phyloP scores from a whole-genome alignment of 2,113 vertebrate species.

The Dipodomys spectabilis region DNA sequence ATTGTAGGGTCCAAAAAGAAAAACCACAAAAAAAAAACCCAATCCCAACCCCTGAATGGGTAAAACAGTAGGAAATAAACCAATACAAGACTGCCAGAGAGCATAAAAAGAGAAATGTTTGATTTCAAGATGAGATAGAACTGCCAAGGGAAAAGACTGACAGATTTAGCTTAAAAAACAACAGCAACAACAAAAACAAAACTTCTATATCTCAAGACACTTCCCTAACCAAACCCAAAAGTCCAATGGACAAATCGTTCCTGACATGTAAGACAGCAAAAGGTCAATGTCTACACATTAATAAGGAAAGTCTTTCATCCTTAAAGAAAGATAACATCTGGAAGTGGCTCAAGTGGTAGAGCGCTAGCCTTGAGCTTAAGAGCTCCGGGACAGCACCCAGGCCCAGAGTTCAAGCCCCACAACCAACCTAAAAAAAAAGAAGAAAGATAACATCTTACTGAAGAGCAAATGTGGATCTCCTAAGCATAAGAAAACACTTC shows the following conservation, averaged over 20 bases:
- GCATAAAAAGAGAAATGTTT: neutral
- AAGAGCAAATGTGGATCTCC: neutral
- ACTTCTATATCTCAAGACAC: neutral
- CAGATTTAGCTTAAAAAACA: neutral
- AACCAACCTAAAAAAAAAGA: neutral
- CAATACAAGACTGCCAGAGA: neutral
- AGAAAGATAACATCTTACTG: neutral
- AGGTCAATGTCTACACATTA: neutral
- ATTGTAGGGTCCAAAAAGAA: neutral
- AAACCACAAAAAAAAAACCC: neutral
- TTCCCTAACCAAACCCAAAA: neutral
- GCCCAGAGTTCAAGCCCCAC: no score
- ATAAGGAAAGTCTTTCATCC: neutral
- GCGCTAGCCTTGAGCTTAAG: no score
- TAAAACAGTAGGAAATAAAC: slow-evolving; percentile 36
- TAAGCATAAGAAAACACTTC: neutral
- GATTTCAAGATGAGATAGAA: neutral
- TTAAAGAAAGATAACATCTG: neutral
- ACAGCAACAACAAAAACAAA: neutral
- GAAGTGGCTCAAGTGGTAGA: no score
- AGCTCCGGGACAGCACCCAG: no score
- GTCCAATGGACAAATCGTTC: neutral
- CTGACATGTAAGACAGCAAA: neutral
- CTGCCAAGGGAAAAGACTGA: neutral
- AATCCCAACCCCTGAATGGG: neutral